phyloP scores from a whole-genome alignment of 2,797 vertebrate species.

The Urosaurus nigricauda region DNA sequence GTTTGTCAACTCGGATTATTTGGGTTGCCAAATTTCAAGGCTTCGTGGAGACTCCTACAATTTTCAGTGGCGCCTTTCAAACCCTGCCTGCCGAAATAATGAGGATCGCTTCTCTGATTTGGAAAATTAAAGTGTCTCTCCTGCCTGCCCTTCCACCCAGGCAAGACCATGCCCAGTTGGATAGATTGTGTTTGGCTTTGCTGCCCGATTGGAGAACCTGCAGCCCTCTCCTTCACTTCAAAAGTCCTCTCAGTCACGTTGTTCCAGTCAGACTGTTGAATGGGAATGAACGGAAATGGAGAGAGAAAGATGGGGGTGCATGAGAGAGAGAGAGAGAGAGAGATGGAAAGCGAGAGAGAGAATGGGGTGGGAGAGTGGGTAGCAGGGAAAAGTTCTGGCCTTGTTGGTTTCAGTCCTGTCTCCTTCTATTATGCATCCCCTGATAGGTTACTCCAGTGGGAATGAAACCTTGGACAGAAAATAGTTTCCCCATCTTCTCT shows the following conservation, averaged over 20 bases:
- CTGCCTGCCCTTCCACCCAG: background rate
- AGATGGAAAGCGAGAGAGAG: background rate
- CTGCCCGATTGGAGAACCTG: too few relatives aligned
- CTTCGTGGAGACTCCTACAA: conserved; percentile 5
- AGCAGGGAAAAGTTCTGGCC: background rate
- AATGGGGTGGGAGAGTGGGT: too few relatives aligned
- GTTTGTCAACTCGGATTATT: conserved; percentile 20
- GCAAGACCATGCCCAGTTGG: background rate
- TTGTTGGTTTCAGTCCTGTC: background rate
- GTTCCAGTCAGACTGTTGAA: background rate
- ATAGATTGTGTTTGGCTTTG: background rate
- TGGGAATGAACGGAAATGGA: background rate
- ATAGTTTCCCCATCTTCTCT: background rate
- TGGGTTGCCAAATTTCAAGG: conserved; percentile 17
- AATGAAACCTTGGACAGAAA: background rate
- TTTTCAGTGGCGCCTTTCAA: conserved; percentile 25
- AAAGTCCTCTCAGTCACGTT: background rate
- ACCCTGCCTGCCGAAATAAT: conserved; percentile 21
- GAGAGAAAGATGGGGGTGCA: background rate
- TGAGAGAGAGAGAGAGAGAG: too few relatives aligned
- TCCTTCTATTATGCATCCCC: too few relatives aligned
- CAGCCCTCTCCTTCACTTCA: background rate
- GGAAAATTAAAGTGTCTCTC: conserved; percentile 14
- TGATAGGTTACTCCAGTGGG: too few relatives aligned
- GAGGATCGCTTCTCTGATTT: conserved; percentile 6